These are phyloP conservation scores for Andrena chrysosceles DNA, from an alignment of 2,888 invertebrate species.

Conservation along the genomic window DNA sequence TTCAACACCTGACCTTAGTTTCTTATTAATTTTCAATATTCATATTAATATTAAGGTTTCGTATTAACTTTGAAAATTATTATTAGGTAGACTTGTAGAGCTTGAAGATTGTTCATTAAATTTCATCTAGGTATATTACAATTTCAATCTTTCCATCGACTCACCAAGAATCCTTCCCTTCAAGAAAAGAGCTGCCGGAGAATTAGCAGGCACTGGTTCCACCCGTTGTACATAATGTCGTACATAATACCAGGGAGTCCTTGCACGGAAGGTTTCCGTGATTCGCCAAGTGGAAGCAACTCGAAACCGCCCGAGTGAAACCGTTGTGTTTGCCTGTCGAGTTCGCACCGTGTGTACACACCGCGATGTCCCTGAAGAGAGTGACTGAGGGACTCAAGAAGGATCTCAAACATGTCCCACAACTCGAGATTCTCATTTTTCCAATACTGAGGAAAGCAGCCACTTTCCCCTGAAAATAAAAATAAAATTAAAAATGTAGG, in stretches of 20 bases:
- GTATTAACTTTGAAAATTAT: no score
- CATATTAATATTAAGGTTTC: no score
- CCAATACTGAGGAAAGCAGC: background rate
- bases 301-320: constrained; percentile 36
- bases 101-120: no score
- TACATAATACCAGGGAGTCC: background rate
- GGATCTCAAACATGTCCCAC: constrained; percentile 16
- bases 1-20: no score
- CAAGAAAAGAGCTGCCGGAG: no score
- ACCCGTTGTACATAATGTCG: background rate
- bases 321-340: constrained; percentile 36
- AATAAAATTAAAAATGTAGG: background rate
- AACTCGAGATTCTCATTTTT: background rate
- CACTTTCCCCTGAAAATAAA: background rate
- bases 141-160: no score
- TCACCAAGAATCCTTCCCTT: no score
- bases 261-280: constrained; percentile 29
- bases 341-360: constrained; percentile 28
- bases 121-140: no score
- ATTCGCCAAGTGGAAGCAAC: constrained; percentile 43
- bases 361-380: constrained; percentile 25
- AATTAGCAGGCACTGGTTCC: constrained; percentile 3
- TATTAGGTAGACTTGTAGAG: no score
- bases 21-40: no score
- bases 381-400: constrained; percentile 34